phyloP scores from a whole-genome alignment of 2,888 invertebrate species.

The Galerucella calmariensis region DNA sequence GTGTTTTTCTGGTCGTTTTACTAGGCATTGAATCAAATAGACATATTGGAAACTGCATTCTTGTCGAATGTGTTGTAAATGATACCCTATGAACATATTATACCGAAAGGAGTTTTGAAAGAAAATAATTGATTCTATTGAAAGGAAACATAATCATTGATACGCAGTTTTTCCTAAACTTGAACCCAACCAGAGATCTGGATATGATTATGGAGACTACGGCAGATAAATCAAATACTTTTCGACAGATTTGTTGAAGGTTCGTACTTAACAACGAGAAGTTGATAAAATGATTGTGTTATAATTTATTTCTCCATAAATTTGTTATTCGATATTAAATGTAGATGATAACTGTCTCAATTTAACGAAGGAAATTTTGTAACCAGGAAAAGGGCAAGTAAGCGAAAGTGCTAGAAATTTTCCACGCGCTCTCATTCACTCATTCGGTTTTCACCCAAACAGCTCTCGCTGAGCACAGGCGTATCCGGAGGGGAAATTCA shows the following conservation, averaged over 20 bases:
- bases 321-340: not conserved
- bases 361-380: constrained; percentile 3
- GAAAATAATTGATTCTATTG: too few relatives aligned
- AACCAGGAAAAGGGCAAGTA: constrained; percentile 5
- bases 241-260: too few relatives aligned
- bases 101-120: not conserved
- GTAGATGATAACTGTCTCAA: not conserved
- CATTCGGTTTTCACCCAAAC: constrained; percentile 9
- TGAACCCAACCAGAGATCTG: too few relatives aligned
- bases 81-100: not conserved
- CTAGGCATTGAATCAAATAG: constrained; percentile 5
- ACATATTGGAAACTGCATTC: constrained; percentile 1
- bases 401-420: constrained; percentile 13
- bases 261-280: too few relatives aligned
- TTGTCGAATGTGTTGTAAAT: not conserved
- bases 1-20: constrained; percentile 11
- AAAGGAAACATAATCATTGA: too few relatives aligned
- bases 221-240: too few relatives aligned
- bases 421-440: not conserved
- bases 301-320: too few relatives aligned
- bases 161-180: too few relatives aligned
- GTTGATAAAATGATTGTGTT: too few relatives aligned
- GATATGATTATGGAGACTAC: too few relatives aligned
- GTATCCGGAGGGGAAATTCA: not conserved
- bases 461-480: not conserved